These are phyloP conservation scores for Dermatophagoides farinae DNA, from an alignment of 1,140 invertebrate species.

Conservation along the genomic window DNA sequence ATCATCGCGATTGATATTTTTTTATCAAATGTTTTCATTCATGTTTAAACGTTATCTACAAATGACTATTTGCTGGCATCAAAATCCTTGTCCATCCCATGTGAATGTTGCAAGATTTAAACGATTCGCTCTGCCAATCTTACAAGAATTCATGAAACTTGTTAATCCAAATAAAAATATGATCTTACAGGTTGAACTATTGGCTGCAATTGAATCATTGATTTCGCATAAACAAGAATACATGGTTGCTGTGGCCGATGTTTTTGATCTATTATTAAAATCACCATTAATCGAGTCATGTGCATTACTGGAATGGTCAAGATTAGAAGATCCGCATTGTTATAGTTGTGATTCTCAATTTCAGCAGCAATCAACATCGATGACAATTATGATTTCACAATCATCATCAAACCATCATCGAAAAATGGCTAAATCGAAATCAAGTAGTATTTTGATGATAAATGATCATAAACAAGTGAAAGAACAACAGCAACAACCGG, in stretches of 20 bases:
- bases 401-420: not conserved
- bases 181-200: slow-evolving; percentile 3
- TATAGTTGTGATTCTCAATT: not conserved
- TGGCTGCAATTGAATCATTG: not conserved
- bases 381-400: too few relatives aligned
- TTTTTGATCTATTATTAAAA: slow-evolving; percentile 1
- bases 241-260: not conserved
- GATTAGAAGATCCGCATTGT: not conserved
- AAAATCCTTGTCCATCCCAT: not conserved
- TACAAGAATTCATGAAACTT: not conserved
- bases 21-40: slow-evolving; percentile 3
- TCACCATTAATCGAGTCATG: not conserved
- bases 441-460: not conserved
- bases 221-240: not conserved
- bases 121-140: not conserved
- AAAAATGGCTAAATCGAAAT: not conserved
- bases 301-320: slow-evolving; percentile 2
- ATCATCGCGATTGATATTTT: not conserved
- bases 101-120: not conserved
- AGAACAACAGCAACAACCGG: too few relatives aligned
- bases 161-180: not conserved
- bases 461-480: too few relatives aligned
- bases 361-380: not conserved
- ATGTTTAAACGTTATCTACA: not conserved
- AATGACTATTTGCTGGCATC: not conserved